These are phyloP conservation scores for Drosophila fuyamai DNA, from an alignment of 1,140 invertebrate species.

Conservation along the genomic window DNA sequence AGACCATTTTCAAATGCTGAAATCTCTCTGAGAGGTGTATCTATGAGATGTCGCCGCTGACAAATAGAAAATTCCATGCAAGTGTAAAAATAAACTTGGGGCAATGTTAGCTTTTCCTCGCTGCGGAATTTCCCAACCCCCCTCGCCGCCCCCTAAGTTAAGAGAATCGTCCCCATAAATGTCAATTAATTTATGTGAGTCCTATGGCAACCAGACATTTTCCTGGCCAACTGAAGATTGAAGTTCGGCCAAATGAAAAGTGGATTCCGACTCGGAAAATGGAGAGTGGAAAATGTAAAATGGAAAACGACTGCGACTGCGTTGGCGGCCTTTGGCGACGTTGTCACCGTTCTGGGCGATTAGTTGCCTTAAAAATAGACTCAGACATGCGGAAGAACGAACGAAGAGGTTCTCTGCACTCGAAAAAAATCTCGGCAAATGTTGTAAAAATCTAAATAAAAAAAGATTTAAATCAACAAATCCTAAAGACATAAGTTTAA, in stretches of 20 bases:
- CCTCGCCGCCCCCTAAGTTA: conserved; percentile 12
- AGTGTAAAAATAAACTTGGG: conserved; percentile 66
- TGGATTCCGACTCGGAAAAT: conserved; percentile 5
- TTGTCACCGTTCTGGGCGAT: conserved; percentile 71
- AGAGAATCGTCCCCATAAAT: conserved; percentile 72
- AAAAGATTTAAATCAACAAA: too few species aligned
- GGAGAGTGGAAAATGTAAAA: conserved; percentile 19
- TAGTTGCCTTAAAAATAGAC: conserved; percentile 74
- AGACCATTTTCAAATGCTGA: conserved; percentile 40
- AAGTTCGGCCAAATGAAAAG: conserved; percentile 5
- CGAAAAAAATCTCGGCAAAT: background rate
- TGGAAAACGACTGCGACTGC: conserved; percentile 35
- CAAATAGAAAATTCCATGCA: conserved; percentile 75
- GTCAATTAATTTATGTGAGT: conserved; percentile 77
- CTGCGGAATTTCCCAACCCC: conserved; percentile 48
- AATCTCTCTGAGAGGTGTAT: conserved; percentile 16
- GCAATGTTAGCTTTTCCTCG: conserved; percentile 26
- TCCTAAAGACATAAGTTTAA: too few species aligned
- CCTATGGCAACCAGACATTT: conserved; percentile 63
- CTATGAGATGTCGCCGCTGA: conserved; percentile 52
- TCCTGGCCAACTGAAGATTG: conserved; percentile 19
- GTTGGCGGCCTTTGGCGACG: conserved; percentile 54
- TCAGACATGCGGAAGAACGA: conserved; percentile 71
- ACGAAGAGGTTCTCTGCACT: conserved; percentile 25
- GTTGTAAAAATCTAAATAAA: background rate